Base-by-base conservation (phyloP, 2,113 vertebrate genomes). In the Oxyura jamaicensis region DNA sequence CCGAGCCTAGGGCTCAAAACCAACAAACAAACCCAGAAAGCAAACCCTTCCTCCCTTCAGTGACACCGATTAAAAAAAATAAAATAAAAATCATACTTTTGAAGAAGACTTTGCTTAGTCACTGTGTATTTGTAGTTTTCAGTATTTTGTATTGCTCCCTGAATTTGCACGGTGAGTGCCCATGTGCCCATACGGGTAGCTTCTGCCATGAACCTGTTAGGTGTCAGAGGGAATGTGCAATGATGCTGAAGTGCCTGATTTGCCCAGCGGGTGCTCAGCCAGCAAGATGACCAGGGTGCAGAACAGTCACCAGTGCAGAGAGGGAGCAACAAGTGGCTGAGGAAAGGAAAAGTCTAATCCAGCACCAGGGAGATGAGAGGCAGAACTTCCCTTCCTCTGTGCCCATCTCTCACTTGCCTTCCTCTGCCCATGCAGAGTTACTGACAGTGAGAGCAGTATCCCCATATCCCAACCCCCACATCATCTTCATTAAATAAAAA, bases 381-480 rank as follows among this genome's bases (percentile, higher is more conserved):
- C 21, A 46, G 25, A 16, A 11, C 9, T 90, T 4, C 2, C 21
- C n/a, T 90, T 86, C 48, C 21, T 68, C 3, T 17, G 3, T 82
- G 78, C 10, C 6, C 5, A 4, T 39, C 22, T 0, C 13, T 84
- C 28, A 20, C 10, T 14, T 66, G 15, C 9, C 7, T 68, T 42
- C 13, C 8, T 63, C 63, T 77, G 25, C 10, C 18, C 29, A 63
- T 52, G 8, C 39, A 41, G 29, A 59, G 20, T 7, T 52, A 4
- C 5, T 5, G 58, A 19, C 15, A 35, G 8, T 25, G 52, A 59
- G 6, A 86, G 4, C 26, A 62, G 31, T n/a, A 48, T 23, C 42
- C 25, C 21, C 36, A 17, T 11, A 33, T 0, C 21, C 41, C 22
- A 5, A 0, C 31, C 4, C 3, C 8, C 29, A 78, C 8, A 4